Evolutionary conservation across 2,113 vertebrate genomes (phyloP).

Genomic region (Paralichthys olivaceus): DNA sequence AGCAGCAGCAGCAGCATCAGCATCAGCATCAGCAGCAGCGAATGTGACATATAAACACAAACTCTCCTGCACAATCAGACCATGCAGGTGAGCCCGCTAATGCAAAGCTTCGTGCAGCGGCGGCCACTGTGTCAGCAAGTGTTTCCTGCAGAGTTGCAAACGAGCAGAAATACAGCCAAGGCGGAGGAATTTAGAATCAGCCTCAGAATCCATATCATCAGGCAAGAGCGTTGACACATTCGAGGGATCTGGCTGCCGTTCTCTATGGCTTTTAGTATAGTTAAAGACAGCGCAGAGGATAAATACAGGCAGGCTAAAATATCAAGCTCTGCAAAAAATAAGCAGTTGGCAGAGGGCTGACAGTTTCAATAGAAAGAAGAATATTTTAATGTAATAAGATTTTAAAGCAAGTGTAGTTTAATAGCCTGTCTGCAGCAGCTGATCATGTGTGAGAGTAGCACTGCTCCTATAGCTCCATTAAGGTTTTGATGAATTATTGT

Average conservation of each 20-base stretch:
- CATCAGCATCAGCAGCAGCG: not conserved
- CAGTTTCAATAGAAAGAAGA: not conserved
- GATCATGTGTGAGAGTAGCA: not conserved
- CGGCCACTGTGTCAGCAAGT: not conserved
- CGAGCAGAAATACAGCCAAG: not conserved
- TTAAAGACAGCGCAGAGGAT: not conserved
- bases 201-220: not conserved
- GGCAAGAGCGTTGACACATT: not conserved
- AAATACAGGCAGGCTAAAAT: not conserved
- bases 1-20: not conserved
- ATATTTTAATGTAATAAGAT: not conserved
- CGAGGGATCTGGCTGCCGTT: not conserved
- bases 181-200: not conserved
- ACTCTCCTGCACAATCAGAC: not conserved
- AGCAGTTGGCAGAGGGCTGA: not conserved
- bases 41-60: not conserved
- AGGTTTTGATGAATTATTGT: not conserved
- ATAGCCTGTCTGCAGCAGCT: not conserved
- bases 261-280: not conserved
- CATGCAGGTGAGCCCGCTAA: constrained; percentile 1
- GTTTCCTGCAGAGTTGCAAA: constrained; percentile 3
- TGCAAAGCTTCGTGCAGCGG: not conserved
- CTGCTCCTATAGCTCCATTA: not conserved
- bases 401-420: not conserved
- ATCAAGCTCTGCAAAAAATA: not conserved